Base-by-base conservation (phyloP, 2,888 invertebrate species). In the Lydus trimaculatus region DNA sequence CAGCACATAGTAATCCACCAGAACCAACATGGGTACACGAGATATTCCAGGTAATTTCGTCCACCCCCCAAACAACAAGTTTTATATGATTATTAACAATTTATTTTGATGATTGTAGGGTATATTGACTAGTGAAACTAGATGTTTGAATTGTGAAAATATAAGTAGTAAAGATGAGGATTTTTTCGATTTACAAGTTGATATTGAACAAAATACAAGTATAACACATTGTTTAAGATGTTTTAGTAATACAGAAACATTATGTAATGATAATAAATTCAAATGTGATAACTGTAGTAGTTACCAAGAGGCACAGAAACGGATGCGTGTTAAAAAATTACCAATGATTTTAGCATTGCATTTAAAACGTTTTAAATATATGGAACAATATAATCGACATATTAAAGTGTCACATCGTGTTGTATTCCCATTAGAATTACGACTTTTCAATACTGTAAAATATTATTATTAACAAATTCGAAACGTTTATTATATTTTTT, bases 21-120 rank as follows among this genome's bases (percentile, higher is more conserved):
- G 97, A 97, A 81, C 95, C 97, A 62, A 99, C 99, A 0, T 99
- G 99, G 99, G 98, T 99, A 70, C 99, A 99, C 84, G 99, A 99
- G 87, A 98, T 99, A 84, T 99, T 99, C 87, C 99, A 99, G 88
- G 85, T 84, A 79, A 71, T 58, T n/a, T 63, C 13, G 0, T 25
- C 4, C 31, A 28, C 61, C 36, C n/a, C 5, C 15, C 3, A 25
- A 17, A 2, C 33, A 31, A 2, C 8, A 56, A 52, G n/a, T n/a
- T n/a, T n/a, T n/a, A n/a, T n/a, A n/a, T n/a, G n/a, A n/a, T n/a
- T n/a, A n/a, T n/a, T n/a, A n/a, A n/a, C n/a, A n/a, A n/a, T n/a
- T 13, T 62, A 2, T 25, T 43, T 9, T 23, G 15, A 9, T 71
- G 70, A 48, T 77, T 80, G 59, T 72, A 85, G 85, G 99, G 99